A percentile compares a stretch with the other conserved stretches of the same genome.
Evolutionary conservation across 1,140 invertebrate species (phyloP).

Genomic region (Drosophila erecta): DNA sequence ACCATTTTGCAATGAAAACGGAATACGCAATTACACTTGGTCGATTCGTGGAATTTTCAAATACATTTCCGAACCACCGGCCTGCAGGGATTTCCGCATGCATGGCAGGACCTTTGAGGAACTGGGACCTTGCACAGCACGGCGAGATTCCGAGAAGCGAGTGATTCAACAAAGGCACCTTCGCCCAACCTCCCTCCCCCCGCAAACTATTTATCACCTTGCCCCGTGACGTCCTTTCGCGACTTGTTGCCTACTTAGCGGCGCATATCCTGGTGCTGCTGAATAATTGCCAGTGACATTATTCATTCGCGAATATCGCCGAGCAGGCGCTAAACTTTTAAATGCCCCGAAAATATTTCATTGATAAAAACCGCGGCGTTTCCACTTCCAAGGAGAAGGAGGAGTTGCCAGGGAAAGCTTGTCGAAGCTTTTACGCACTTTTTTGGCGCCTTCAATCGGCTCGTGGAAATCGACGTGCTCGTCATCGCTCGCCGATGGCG

Average conservation of each 20-base stretch:
- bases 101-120: not conserved
- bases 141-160: conserved; percentile 47
- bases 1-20: not conserved
- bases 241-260: conserved; percentile 63
- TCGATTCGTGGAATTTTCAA: not conserved
- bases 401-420: conserved; percentile 45
- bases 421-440: conserved; percentile 70
- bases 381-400: not conserved
- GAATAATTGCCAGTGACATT: conserved; percentile 65
- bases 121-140: conserved; percentile 28
- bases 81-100: conserved; percentile 45
- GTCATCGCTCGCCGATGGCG: conserved; percentile 17
- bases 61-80: not conserved
- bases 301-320: conserved; percentile 54
- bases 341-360: conserved; percentile 72
- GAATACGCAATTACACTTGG: too few relatives aligned
- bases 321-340: conserved; percentile 38
- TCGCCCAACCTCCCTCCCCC: too few relatives aligned
- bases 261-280: conserved; percentile 52
- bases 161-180: conserved; percentile 57
- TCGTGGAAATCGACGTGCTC: conserved; percentile 4
- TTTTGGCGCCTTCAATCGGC: conserved; percentile 42
- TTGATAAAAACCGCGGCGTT: conserved; percentile 60
- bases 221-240: conserved; percentile 41
- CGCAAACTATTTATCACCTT: conserved; percentile 9